Percentiles rank a stretch among this genome's conserved stretches.
phyloP scores from a whole-genome alignment of 2,113 vertebrate species.

The Morone saxatilis region DNA sequence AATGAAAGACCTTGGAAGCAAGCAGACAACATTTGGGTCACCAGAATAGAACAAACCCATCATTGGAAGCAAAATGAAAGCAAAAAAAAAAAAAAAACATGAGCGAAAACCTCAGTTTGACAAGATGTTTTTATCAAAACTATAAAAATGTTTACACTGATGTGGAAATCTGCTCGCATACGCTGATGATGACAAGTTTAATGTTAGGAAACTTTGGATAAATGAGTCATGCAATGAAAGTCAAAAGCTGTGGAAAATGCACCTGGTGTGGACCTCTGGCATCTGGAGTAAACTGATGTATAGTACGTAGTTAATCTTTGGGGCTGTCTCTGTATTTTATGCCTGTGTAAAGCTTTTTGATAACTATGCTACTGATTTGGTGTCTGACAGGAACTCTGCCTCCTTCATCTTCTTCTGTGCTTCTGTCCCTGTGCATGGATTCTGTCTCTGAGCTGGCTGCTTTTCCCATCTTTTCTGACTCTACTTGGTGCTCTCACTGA shows the following conservation, averaged over 20 bases:
- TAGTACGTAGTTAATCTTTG: conserved; percentile 12
- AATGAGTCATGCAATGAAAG: conserved; percentile 48
- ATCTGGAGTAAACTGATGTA: conserved; percentile 35
- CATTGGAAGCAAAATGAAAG: conserved; percentile 16
- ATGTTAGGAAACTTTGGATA: conserved; percentile 41
- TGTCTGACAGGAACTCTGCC: conserved; percentile 28
- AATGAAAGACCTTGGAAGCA: conserved; percentile 34
- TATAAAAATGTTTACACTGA: conserved; percentile 2
- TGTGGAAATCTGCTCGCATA: conserved; percentile 49
- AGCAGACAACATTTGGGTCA: conserved; percentile 17
- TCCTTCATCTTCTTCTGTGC: conserved; percentile 35
- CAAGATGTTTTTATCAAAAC: conserved; percentile 17
- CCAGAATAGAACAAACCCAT: conserved; percentile 32
- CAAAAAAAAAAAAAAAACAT: neutral
- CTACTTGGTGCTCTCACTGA: neutral
- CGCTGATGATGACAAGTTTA: conserved; percentile 18
- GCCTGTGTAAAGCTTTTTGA: conserved; percentile 2
- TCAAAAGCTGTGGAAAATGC: conserved; percentile 58
- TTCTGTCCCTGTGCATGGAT: conserved; percentile 1
- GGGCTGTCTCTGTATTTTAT: neutral
- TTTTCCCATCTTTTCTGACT: conserved; percentile 5
- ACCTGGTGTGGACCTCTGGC: conserved; percentile 48
- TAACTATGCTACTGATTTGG: conserved; percentile 10
- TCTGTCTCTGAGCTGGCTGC: neutral
- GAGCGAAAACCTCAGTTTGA: conserved; percentile 18